Percentiles rank a stretch among this genome's conserved stretches.
These are phyloP conservation scores for Harpagus bidentatus DNA, from an alignment of 2,113 vertebrate genomes.

Conservation along the genomic window DNA sequence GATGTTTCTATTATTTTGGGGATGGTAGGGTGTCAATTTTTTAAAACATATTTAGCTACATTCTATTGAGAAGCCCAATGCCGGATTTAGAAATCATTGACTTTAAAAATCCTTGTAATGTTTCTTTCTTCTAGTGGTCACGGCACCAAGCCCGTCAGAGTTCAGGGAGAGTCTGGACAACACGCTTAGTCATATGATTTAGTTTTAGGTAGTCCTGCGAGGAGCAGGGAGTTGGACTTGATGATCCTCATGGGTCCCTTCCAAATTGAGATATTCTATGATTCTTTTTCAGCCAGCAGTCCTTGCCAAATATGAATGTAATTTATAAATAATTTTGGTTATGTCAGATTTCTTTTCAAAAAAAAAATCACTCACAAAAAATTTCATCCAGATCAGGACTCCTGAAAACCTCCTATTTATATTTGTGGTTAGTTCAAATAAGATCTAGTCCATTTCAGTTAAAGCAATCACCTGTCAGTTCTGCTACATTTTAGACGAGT, in stretches of 20 bases:
- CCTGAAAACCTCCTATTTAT: not conserved
- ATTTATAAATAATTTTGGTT: not conserved
- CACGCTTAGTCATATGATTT: not conserved
- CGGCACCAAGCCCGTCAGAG: not conserved
- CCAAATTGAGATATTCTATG: not conserved
- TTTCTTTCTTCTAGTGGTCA: not conserved
- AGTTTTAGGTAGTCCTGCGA: not conserved
- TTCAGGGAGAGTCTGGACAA: not conserved
- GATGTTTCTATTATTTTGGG: not conserved
- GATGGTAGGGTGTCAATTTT: not conserved
- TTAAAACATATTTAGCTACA: not conserved
- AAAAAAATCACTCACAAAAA: not conserved
- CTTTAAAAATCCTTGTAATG: not conserved
- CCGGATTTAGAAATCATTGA: not conserved
- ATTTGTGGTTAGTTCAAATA: not conserved
- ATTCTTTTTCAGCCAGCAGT: not conserved
- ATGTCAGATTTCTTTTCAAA: not conserved
- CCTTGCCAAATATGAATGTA: not conserved
- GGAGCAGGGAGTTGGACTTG: not conserved
- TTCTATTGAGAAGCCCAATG: not conserved
- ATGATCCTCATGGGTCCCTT: not conserved
- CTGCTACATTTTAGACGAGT: not conserved
- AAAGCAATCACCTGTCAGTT: not conserved
- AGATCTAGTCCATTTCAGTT: not conserved
- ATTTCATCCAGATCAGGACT: not conserved